Evolutionary conservation across 1,140 invertebrate genomes (phyloP).

Genomic region (Drosophila bipectinata): DNA sequence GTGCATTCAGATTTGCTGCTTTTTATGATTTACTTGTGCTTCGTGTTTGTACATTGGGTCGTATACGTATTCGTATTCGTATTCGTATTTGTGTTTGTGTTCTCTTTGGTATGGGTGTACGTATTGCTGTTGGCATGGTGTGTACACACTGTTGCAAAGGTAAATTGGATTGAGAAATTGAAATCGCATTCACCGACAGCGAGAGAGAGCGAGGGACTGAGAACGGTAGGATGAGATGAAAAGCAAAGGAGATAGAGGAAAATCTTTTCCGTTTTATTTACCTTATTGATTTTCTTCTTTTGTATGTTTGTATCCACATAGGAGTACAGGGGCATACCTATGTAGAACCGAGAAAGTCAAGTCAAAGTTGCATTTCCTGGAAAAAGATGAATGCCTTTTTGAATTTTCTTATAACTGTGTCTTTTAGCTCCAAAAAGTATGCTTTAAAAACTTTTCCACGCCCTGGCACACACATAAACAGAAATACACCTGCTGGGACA

Average conservation of each 20-base stretch:
- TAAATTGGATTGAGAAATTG: conserved; percentile 81
- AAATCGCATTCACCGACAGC: conserved; percentile 66
- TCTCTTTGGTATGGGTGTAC: conserved; percentile 13
- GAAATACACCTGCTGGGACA: conserved; percentile 2
- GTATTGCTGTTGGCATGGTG: conserved; percentile 7
- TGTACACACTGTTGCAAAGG: conserved; percentile 62
- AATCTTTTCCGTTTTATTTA: conserved; percentile 66
- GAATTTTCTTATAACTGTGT: neutral
- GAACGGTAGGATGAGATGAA: neutral
- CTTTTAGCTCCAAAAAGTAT: conserved; percentile 13
- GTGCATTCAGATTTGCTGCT: conserved; percentile 64
- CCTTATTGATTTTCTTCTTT: conserved; percentile 68
- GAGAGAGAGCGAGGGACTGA: neutral
- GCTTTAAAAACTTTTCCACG: conserved; percentile 29
- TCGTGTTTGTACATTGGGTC: conserved; percentile 58
- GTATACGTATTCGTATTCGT: conserved; percentile 47
- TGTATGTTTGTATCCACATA: conserved; percentile 30
- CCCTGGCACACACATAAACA: neutral
- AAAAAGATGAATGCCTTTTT: conserved; percentile 33
- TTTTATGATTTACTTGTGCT: conserved; percentile 71
- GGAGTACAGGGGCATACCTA: neutral
- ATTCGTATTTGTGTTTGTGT: conserved; percentile 19
- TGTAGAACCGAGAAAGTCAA: conserved; percentile 29
- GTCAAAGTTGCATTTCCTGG: conserved; percentile 35
- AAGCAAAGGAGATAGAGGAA: conserved; percentile 41